Conservation (phyloP, 2,797 vertebrate genomes). For the Semaprochilodus insignis region DNA sequence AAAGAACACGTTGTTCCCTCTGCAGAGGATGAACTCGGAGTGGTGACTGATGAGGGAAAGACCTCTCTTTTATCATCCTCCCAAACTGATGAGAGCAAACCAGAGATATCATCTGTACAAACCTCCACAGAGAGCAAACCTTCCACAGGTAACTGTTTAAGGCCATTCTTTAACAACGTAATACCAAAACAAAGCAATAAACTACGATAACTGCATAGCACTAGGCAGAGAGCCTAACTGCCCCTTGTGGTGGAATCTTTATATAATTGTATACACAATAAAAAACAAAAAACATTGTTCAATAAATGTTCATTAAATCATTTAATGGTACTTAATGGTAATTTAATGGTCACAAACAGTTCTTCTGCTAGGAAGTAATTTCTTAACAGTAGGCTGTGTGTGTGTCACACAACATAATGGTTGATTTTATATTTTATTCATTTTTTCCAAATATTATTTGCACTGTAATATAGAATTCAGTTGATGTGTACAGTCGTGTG, state of each 20-base stretch:
- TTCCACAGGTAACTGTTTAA: slow-evolving; percentile 12
- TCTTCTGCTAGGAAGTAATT: background rate
- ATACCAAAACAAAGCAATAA: background rate
- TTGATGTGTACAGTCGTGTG: background rate
- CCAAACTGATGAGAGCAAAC: background rate
- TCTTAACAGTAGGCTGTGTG: too few relatives aligned
- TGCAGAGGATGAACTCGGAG: background rate
- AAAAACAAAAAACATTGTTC: background rate
- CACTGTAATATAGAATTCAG: background rate
- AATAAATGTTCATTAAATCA: background rate
- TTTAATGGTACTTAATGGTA: too few relatives aligned
- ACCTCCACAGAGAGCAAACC: background rate
- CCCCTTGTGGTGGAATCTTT: too few relatives aligned
- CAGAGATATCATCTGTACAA: background rate
- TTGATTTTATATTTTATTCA: too few relatives aligned
- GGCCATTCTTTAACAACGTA: background rate
- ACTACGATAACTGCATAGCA: background rate
- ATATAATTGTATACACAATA: too few relatives aligned
- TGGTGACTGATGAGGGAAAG: background rate
- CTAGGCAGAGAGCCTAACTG: background rate
- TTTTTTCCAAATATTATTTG: too few relatives aligned
- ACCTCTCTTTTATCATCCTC: background rate
- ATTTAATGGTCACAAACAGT: background rate
- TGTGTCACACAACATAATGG: too few relatives aligned
- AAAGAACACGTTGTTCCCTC: slow-evolving; percentile 10